Conservation (phyloP, 2,113 vertebrate species). For the Cephalopholis sonnerati region DNA sequence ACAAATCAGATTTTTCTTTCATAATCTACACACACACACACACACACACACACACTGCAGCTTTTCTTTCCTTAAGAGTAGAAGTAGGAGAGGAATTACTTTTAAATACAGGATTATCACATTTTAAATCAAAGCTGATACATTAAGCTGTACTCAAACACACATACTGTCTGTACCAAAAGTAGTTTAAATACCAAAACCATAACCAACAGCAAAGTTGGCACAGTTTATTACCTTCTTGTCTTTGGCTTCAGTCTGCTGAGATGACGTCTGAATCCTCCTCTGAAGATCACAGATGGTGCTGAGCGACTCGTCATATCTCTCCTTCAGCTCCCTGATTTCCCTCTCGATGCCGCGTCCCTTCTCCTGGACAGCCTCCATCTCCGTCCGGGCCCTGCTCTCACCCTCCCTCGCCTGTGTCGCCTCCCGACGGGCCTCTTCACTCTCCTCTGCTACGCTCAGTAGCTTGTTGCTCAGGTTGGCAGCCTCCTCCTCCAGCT, state of each 20-base stretch:
- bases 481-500: conserved; percentile 86
- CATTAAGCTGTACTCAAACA: not conserved
- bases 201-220: not conserved
- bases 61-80: not conserved
- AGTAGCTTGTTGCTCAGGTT: conserved; percentile 83
- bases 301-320: conserved; percentile 90
- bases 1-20: not conserved
- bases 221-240: conserved; percentile 88
- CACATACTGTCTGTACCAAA: not conserved
- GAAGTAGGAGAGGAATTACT: too few relatives aligned
- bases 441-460: conserved; percentile 80
- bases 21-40: not conserved
- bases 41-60: too few relatives aligned
- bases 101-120: not conserved
- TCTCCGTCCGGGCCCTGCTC: conserved; percentile 82
- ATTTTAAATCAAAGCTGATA: not conserved
- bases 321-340: conserved; percentile 91
- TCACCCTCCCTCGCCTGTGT: conserved; percentile 83
- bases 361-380: conserved; percentile 85
- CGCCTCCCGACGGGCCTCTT: conserved; percentile 84
- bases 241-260: conserved; percentile 95
- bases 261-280: conserved; percentile 92
- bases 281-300: conserved; percentile 92
- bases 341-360: conserved; percentile 90
- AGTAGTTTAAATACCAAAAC: not conserved